Evolutionary conservation across 2,888 invertebrate genomes (phyloP), one percentile per base, ranked within the genome.

Genomic region (Galerucella nymphaeae): DNA sequence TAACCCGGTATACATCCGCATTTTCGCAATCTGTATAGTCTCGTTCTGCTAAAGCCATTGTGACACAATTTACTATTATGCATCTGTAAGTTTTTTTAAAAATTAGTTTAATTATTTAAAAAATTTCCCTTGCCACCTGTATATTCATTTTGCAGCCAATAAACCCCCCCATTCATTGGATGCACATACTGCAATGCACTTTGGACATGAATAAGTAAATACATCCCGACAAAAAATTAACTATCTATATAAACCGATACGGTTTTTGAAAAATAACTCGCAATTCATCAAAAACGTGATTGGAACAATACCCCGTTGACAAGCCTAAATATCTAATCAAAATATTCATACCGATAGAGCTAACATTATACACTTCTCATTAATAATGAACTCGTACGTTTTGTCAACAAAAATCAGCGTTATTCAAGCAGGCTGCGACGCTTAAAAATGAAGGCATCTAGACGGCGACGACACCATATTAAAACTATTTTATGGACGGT

Each of bases 301-400:
- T 68, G 68, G 61, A 68, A 68, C 61, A 68, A 68, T 68, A 68
- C 30, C 30, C 48, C 59, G 53, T 61, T 53, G 61, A 61, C 68
- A 62, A 68, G 50, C 68, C 18, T 61, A 8, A 23, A 30, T 38
- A 61, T 68, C 38, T 68, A 61, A 68, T 68, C 68, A 68, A 68
- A 68, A 68, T 68, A 68, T 68, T 68, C 61, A 68, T 68, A 68
- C 68, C 53, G 11, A 30, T 23, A 68, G 61, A 61, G 61, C 61
- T 50, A 59, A 68, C 68, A 57, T 68, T 68, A 62, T 61, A 68
- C 64, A 42, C 61, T 67, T 18, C 53, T 66, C 69, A 73, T 75
- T 76, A 75, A 73, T 72, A 72, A 76, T 76, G 71, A 66, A 70
- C 50, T 59, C 58, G 69, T 70, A 75, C 72, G 63, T 70, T 63